Conservation (phyloP, 2,888 invertebrate genomes). For the Autographa gamma region DNA sequence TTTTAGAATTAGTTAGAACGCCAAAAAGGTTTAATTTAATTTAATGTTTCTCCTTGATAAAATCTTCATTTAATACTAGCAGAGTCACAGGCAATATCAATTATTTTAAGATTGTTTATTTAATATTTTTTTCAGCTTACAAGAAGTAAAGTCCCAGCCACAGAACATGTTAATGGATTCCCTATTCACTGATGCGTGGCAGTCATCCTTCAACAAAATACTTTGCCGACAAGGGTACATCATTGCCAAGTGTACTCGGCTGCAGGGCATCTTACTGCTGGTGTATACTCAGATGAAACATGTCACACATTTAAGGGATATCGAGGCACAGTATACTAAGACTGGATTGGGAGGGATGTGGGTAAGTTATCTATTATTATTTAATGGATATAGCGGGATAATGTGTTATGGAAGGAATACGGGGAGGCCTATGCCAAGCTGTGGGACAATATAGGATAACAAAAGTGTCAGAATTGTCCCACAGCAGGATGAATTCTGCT, state of each 20-base stretch:
- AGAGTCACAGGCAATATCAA: no score
- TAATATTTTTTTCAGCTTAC: constrained; percentile 88
- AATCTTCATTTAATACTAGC: no score
- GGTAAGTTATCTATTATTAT: constrained; percentile 89
- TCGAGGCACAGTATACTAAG: constrained; percentile 96
- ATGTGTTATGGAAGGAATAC: no score
- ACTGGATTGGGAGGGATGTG: constrained; percentile 97
- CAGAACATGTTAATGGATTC: constrained; percentile 95
- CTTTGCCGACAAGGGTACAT: constrained; percentile 92
- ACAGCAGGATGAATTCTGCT: no score
- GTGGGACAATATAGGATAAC: no score
- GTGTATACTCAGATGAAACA: constrained; percentile 94
- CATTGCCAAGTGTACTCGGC: constrained; percentile 93
- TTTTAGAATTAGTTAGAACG: no score
- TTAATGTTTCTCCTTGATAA: no score
- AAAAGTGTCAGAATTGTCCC: no score
- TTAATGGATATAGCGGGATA: no score
- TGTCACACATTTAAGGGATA: constrained; percentile 93
- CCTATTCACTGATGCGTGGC: constrained; percentile 96
- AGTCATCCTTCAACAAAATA: constrained; percentile 91
- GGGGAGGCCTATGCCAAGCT: no score
- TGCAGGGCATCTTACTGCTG: constrained; percentile 95
- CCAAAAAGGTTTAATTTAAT: no score
- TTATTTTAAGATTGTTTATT: not conserved
- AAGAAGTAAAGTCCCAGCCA: constrained; percentile 96